These are phyloP conservation scores for Lasiurus borealis DNA, from an alignment of 2,113 vertebrate species.

Conservation along the genomic window DNA sequence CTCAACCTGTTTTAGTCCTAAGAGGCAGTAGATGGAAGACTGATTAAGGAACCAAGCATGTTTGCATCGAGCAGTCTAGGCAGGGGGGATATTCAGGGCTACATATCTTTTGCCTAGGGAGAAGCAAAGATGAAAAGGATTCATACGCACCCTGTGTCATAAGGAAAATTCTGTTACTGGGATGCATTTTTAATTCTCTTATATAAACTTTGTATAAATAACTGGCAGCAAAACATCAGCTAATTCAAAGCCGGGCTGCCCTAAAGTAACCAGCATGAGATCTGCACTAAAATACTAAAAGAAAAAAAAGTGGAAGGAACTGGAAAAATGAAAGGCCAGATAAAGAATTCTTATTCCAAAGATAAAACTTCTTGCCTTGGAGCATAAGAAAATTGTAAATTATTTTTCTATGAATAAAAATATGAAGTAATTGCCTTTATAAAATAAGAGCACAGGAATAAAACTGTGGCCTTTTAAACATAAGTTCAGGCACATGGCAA, in stretches of 20 bases:
- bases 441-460: conserved; percentile 33
- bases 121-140: conserved; percentile 5
- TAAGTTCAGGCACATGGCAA: not conserved
- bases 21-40: not conserved
- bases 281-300: not conserved
- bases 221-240: not conserved
- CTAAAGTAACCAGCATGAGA: not conserved
- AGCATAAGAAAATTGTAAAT: conserved; percentile 26
- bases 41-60: not conserved
- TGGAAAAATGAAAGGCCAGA: not conserved
- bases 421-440: conserved; percentile 37
- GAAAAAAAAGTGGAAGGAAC: not conserved
- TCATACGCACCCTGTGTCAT: not conserved
- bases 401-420: conserved; percentile 36
- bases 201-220: not conserved
- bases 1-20: not conserved
- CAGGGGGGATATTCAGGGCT: not conserved
- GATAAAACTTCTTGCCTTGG: not conserved
- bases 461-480: conserved; percentile 9
- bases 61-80: not conserved
- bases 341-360: conserved; percentile 28
- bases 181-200: not conserved
- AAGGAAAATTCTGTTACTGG: conserved; percentile 35
- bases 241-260: conserved; percentile 11
- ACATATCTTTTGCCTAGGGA: not conserved